These are phyloP conservation scores for Elephantulus edwardii DNA, from an alignment of 2,113 vertebrate species.

Conservation along the genomic window DNA sequence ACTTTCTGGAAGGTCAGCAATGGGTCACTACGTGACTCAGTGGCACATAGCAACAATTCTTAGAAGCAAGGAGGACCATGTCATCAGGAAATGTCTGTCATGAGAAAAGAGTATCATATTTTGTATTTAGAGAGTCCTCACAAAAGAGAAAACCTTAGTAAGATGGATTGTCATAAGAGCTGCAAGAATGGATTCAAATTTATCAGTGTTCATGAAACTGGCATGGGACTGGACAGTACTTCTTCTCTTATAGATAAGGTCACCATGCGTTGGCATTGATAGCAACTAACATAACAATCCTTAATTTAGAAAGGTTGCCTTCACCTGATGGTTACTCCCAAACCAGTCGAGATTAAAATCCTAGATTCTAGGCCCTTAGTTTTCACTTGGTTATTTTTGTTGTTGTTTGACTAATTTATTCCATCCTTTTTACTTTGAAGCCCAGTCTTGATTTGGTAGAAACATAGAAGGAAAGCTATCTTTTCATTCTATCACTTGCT, in stretches of 20 bases:
- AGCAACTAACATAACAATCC: background rate
- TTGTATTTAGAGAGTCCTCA: too few species aligned
- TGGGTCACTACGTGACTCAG: too few species aligned
- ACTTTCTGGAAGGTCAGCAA: too few species aligned
- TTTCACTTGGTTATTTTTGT: too few species aligned
- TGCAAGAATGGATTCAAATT: background rate
- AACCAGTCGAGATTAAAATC: background rate
- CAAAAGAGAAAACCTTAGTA: background rate
- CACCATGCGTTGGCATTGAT: background rate
- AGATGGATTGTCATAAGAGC: background rate
- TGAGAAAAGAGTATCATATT: too few species aligned
- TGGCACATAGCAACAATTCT: too few species aligned
- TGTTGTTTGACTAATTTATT: constrained; percentile 39
- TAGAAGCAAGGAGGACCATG: background rate
- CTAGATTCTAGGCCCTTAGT: background rate
- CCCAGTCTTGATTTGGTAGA: background rate
- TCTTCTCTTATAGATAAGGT: background rate
- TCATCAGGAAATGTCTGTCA: background rate
- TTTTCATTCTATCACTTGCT: background rate
- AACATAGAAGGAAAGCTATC: background rate
- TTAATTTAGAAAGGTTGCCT: background rate
- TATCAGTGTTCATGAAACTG: background rate
- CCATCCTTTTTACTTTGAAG: constrained; percentile 4
- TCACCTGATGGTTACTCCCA: background rate
- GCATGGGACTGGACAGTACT: background rate